Evolutionary conservation across 2,888 invertebrate genomes (phyloP).

Genomic region (Macrosoma leucophasiata): DNA sequence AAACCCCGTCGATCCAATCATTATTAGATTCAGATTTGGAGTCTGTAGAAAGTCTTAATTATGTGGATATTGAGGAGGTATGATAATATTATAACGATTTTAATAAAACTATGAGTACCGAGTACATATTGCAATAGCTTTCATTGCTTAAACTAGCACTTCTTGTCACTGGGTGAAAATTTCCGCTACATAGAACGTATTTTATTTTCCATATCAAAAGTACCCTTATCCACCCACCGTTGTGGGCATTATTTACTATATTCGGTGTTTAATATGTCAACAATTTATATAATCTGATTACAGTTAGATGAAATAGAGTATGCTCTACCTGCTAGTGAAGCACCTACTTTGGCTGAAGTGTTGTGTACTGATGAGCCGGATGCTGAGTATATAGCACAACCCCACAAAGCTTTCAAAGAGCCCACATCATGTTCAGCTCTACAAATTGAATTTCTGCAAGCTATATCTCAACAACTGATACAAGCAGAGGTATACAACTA

Average conservation of each 20-base stretch:
- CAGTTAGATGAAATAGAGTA: slow-evolving; percentile 69
- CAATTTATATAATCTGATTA: too few species aligned
- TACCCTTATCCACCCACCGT: too few species aligned
- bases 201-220: too few species aligned
- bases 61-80: slow-evolving; percentile 83
- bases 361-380: slow-evolving; percentile 48
- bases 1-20: slow-evolving; percentile 72
- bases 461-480: slow-evolving; percentile 90
- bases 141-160: too few species aligned
- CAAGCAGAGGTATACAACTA: slow-evolving; percentile 89
- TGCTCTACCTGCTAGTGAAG: slow-evolving; percentile 62
- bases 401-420: slow-evolving; percentile 37
- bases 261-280: too few species aligned
- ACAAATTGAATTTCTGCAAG: slow-evolving; percentile 81
- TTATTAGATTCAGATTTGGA: slow-evolving; percentile 79
- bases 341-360: slow-evolving; percentile 62
- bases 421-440: slow-evolving; percentile 56
- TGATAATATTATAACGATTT: too few species aligned
- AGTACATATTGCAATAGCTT: neutral
- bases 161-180: too few species aligned
- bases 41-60: slow-evolving; percentile 80
- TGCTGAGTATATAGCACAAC: slow-evolving; percentile 30
- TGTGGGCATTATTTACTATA: too few species aligned
- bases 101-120: too few species aligned
- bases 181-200: too few species aligned